A percentile compares a stretch with the other conserved stretches of the same genome.
Evolutionary conservation across 2,888 invertebrate genomes (phyloP).

Genomic region (Sphaerolaimus hirsutus): DNA sequence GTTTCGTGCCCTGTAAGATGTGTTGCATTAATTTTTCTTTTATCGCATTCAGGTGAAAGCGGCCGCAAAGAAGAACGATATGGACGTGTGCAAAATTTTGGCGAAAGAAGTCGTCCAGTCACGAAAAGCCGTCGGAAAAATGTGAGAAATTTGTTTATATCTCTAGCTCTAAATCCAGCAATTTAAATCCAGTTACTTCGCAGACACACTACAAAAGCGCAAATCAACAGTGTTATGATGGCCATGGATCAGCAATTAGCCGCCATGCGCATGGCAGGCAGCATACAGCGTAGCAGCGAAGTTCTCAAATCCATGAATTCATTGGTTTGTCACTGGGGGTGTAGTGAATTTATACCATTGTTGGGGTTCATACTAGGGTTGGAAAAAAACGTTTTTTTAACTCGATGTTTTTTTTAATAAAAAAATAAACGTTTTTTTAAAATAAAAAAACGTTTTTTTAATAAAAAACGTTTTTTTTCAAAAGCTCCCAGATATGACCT

Average conservation of each 20-base stretch:
- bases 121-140: constrained; percentile 60
- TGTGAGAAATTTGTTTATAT: too few relatives aligned
- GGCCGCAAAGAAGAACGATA: constrained; percentile 76
- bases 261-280: constrained; percentile 39
- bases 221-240: constrained; percentile 76
- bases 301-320: constrained; percentile 92
- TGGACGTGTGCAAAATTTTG: constrained; percentile 68
- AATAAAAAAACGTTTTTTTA: too few relatives aligned
- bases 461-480: too few relatives aligned
- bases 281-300: constrained; percentile 48
- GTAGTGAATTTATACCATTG: too few relatives aligned
- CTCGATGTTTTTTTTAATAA: too few relatives aligned
- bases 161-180: too few relatives aligned
- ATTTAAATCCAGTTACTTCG: too few relatives aligned
- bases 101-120: constrained; percentile 31
- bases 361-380: too few relatives aligned
- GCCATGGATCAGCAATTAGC: constrained; percentile 96
- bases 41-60: constrained; percentile 49
- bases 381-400: too few relatives aligned
- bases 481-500: too few relatives aligned
- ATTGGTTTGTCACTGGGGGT: constrained; percentile 47
- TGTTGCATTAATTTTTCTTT: neutral
- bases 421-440: too few relatives aligned
- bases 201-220: constrained; percentile 83
- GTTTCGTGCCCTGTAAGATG: neutral